Evolutionary conservation across 64 coral and sea anemone species (phyloP).

Genomic region (Stylophora pistillata): DNA sequence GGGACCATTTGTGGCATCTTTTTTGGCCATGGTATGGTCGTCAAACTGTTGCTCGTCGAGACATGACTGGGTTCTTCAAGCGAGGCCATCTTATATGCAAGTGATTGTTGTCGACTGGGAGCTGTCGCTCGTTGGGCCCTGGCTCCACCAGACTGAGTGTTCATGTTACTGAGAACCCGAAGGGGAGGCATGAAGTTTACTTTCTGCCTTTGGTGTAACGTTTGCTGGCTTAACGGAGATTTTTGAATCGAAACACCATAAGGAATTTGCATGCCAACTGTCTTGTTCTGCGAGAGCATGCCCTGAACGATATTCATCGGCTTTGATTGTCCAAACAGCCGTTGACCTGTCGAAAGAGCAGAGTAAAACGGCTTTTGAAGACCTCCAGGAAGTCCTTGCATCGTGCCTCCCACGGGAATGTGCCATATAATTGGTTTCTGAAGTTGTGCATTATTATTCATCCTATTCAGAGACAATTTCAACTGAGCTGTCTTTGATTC

Average conservation of each 20-base stretch:
- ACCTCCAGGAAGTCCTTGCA: background rate
- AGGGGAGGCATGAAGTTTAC: background rate
- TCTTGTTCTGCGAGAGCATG: background rate
- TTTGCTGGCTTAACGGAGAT: background rate
- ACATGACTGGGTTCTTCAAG: background rate
- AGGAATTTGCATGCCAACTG: background rate
- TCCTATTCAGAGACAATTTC: background rate
- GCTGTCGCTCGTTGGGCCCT: background rate
- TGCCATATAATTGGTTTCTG: conserved; percentile 42
- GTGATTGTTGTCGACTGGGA: background rate
- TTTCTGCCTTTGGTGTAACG: background rate
- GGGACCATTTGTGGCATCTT: background rate
- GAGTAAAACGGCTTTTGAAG: background rate
- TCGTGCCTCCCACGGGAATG: background rate
- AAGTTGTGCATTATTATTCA: background rate
- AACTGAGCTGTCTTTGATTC: background rate
- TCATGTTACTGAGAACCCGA: background rate
- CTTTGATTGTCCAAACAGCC: background rate
- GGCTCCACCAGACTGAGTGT: background rate
- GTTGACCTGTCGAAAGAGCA: background rate
- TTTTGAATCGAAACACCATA: background rate
- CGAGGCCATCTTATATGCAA: conserved; percentile 13
- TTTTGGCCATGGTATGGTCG: background rate
- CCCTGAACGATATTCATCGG: background rate
- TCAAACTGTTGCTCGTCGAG: background rate